Conservation (phyloP, 2,888 invertebrate genomes). For the Prosapia bicincta region DNA sequence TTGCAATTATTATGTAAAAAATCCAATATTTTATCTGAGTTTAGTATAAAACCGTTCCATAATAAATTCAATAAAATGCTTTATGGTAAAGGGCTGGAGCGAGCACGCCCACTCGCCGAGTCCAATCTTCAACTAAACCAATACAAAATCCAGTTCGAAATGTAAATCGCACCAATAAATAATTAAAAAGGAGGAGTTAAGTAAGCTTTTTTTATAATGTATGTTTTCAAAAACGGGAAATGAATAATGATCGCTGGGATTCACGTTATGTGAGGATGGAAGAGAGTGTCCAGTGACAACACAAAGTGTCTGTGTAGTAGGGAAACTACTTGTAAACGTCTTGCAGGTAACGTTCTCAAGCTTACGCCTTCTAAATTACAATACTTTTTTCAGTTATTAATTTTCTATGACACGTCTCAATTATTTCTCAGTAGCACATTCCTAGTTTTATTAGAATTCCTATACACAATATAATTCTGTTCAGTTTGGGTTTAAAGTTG, state of each 20-base stretch:
- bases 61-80: slow-evolving; percentile 25
- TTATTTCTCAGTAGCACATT: no score
- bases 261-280: slow-evolving; percentile 1
- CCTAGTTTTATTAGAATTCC: no score
- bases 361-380: no score
- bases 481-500: no score
- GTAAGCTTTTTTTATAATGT: slow-evolving; percentile 27
- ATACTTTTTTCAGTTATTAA: no score
- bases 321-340: not conserved
- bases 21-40: not conserved
- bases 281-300: not conserved
- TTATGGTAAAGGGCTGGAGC: slow-evolving; percentile 3
- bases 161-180: slow-evolving; percentile 34
- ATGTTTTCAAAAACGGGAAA: slow-evolving; percentile 32
- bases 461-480: no score
- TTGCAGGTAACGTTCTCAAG: no score
- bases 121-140: slow-evolving; percentile 18
- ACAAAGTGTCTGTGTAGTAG: not conserved
- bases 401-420: no score
- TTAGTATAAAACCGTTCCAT: not conserved
- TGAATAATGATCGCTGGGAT: slow-evolving; percentile 25
- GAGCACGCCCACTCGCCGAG: slow-evolving; percentile 13
- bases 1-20: not conserved
- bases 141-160: slow-evolving; percentile 32
- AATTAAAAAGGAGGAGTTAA: slow-evolving; percentile 33